Base-by-base conservation (phyloP, 1,140 invertebrate species). In the Riptortus pedestris region DNA sequence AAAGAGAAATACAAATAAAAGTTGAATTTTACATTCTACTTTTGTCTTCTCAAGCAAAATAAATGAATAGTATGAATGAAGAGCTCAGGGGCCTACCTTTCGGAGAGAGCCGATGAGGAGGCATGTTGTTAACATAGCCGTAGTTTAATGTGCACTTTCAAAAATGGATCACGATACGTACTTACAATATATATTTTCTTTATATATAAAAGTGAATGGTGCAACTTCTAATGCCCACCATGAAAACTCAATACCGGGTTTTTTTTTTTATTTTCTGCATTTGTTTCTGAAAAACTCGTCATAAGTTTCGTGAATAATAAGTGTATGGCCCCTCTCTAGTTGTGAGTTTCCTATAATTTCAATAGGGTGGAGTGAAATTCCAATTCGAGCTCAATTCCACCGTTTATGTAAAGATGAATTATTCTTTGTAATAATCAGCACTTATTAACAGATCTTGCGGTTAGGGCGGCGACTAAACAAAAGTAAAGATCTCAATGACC, bases 311-410 rank as follows among this genome's bases (percentile, higher is more conserved):
- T 51, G 48, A 51, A 20, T 20, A n/a, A 20, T 51, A 51, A 51
- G 20, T 24, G 20, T 51, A 51, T 51, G 48, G 22, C 48, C 48
- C 48, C 48, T 51, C 48, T 51, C 48, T 51, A 51, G 20, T 51
- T 51, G 48, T 51, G 48, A n/a, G 20, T 45, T 45, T 45, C 14
- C 48, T 20, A 2, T 11, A 22, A 51, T 20, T 51, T 51, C 24
- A 22, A 51, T 24, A 22, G 12, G 20, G 48, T 20, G 48, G 20
- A 45, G 20, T 12, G 20, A 45, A n/a, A n/a, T n/a, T n/a, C n/a
- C n/a, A n/a, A n/a, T n/a, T n/a, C n/a, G n/a, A n/a, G n/a, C n/a
- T n/a, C n/a, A n/a, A n/a, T n/a, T n/a, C n/a, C n/a, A n/a, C n/a
- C n/a, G n/a, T n/a, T n/a, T n/a, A n/a, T n/a, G n/a, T n/a, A n/a